Evolutionary conservation across 2,113 vertebrate genomes (phyloP), one percentile per base, ranked within the genome.

Genomic region (Benitochromis conjunctus): DNA sequence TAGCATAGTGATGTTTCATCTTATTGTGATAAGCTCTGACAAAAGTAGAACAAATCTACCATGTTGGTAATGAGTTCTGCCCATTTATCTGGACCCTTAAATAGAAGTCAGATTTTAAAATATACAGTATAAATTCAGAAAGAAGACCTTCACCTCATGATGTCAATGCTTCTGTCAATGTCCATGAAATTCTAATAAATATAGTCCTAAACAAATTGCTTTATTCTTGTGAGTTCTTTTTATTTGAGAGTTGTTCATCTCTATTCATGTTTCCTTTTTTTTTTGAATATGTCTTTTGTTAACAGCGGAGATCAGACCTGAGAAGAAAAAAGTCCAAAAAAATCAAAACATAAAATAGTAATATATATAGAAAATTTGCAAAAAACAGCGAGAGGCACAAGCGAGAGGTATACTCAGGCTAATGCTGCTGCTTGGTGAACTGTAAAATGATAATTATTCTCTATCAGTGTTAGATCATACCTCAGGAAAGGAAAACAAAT

Each of bases 191-290:
- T 55, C 11, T 21, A 55, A 55, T 21, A 55, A 55, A 55, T 21
- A 21, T 21, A 21, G n/a, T 3, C 9, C 19, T 10, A 11, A 3
- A 55, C 53, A 55, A 55, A 21, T 21, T 55, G 9, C n/a, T 55
- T 10, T 21, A 21, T 55, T 21, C 9, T n/a, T 21, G 8, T 21
- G 9, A 21, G 0, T 3, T 26, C 0, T 0, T 2, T 58, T 5
- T 11, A n/a, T 74, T 74, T 43, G 38, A 71, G 14, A 5, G 2
- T 48, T 71, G 24, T 48, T 74, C 66, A 19, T 46, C 7, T 74
- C 9, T 48, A 74, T 48, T 19, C 69, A 29, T 29, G 24, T 46
- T 71, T 71, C 14, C 46, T 43, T 26, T 66, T 66, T 21, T 66
- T 66, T 41, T 38, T 7, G n/a, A 6, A 5, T 51, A 46, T 48